Percentiles rank a stretch among this genome's conserved stretches.
These are phyloP conservation scores for Rhinichthys osculus DNA, from an alignment of 2,797 vertebrate species.

Conservation along the genomic window DNA sequence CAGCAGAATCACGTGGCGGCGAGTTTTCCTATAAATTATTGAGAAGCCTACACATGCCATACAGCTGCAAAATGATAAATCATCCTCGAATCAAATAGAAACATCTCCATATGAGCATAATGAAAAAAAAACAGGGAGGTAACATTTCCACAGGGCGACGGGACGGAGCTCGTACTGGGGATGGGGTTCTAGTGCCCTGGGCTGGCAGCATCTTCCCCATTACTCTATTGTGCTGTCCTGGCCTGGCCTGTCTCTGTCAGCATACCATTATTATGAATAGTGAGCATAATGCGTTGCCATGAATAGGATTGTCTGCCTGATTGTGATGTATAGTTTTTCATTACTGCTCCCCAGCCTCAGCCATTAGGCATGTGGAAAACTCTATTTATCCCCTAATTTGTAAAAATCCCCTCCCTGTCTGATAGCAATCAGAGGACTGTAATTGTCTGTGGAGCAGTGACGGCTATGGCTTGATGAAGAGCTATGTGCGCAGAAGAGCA, in stretches of 20 bases:
- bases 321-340: slow-evolving; percentile 99
- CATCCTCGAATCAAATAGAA: slow-evolving; percentile 61
- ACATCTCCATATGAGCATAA: slow-evolving; percentile 59
- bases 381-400: slow-evolving; percentile 99
- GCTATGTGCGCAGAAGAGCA: slow-evolving; percentile 86
- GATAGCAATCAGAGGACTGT: slow-evolving; percentile 98
- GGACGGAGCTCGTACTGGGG: slow-evolving; percentile 25
- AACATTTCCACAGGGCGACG: slow-evolving; percentile 58
- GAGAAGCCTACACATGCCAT: slow-evolving; percentile 59
- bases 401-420: slow-evolving; percentile 94
- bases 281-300: slow-evolving; percentile 95
- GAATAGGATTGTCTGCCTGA: slow-evolving; percentile 97
- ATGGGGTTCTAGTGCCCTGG: slow-evolving; percentile 56
- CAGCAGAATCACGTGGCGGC: neutral
- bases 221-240: slow-evolving; percentile 56
- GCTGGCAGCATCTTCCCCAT: slow-evolving; percentile 52
- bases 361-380: slow-evolving; percentile 97
- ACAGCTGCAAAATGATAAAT: slow-evolving; percentile 63
- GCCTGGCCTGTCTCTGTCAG: slow-evolving; percentile 77
- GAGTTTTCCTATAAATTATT: slow-evolving; percentile 58
- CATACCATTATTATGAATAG: slow-evolving; percentile 88
- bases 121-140: slow-evolving; percentile 58
- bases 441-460: slow-evolving; percentile 94
- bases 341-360: slow-evolving; percentile 96
- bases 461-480: slow-evolving; percentile 97